Conservation (phyloP, 2,888 invertebrate genomes). For the Panopea generosa region DNA sequence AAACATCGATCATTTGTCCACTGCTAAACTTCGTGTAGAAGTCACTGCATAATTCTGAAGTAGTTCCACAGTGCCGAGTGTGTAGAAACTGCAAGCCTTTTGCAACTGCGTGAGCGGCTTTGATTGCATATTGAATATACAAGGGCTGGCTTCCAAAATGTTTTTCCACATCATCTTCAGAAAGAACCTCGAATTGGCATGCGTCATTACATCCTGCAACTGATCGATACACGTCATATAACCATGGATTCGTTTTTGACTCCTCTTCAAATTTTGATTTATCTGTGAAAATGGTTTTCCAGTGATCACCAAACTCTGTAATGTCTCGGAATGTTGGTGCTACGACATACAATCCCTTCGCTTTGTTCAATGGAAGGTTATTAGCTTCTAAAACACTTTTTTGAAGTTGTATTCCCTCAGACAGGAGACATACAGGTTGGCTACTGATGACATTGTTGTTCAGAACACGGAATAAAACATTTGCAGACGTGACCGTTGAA, state of each 20-base stretch:
- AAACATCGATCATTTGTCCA: conserved; percentile 12
- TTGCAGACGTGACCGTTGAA: conserved; percentile 18
- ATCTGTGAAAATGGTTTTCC: conserved; percentile 43
- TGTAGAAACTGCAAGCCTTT: conserved; percentile 39
- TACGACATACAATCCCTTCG: conserved; percentile 29
- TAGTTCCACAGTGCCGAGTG: background rate
- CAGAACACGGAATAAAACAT: conserved; percentile 21
- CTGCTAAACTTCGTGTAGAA: background rate
- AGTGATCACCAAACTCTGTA: conserved; percentile 37
- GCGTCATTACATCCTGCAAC: background rate
- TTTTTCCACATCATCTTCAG: conserved; percentile 6
- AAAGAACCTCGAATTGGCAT: conserved; percentile 22
- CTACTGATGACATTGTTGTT: conserved; percentile 6
- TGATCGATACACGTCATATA: background rate
- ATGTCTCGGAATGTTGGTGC: conserved; percentile 33
- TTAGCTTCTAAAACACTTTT: conserved; percentile 8
- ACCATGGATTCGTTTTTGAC: conserved; percentile 30
- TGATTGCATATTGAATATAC: conserved; percentile 54
- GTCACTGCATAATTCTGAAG: background rate
- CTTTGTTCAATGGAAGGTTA: background rate
- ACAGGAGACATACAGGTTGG: conserved; percentile 29
- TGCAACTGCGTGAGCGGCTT: conserved; percentile 48
- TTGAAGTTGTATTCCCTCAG: conserved; percentile 32
- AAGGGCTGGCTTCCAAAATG: conserved; percentile 21
- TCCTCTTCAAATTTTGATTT: conserved; percentile 18